Evolutionary conservation across 92 coral and sea anemone species (phyloP), one percentile per base, ranked within the genome.

Genomic region (Porites lobata): DNA sequence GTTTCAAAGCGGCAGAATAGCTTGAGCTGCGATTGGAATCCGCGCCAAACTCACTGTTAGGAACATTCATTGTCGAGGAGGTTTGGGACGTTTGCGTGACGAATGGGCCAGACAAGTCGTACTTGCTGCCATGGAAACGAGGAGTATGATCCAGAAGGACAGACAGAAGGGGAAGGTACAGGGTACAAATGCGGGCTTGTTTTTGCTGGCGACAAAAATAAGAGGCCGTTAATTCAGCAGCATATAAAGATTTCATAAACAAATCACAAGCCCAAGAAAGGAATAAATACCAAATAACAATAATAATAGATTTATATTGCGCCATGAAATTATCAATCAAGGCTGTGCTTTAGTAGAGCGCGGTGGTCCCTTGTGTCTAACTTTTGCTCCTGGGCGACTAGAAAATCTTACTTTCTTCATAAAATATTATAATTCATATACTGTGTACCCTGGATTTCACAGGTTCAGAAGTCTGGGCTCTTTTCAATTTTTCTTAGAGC

Each of bases 1-100:
- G 96, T 73, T 88, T 93, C 61, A 90, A 62, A 32, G 65, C 85
- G 21, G 90, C 95, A 12, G 96, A 95, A 83, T 95, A 93, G 29
- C 92, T 91, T 52, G 99, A 97, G 77, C 95, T 94, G 80, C 99
- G 96, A 81, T 95, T 95, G 61, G 99, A 97, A 83, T 97, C 99
- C 3, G 95, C 81, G 9, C 89, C 81, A 15, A 89, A 91, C 56
- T 93, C 98, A 73, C 85, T 81, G 67, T 86, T 91, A 6, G 92
- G 88, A 24, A 84, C 92, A 69, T 74, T 83, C 85, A 84, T 82
- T 9, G 87, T 82, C 14, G 96, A 91, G 75, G 96, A 90, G 74
- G 98, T 81, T 87, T 94, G 98, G 64, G 98, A 93, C 64, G 85
- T 76, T 7, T 87, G 93, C 7, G 92, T 13, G 83, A 65, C 50